phyloP scores from a whole-genome alignment of 2,888 invertebrate species.

The Diachrysia chrysitis region DNA sequence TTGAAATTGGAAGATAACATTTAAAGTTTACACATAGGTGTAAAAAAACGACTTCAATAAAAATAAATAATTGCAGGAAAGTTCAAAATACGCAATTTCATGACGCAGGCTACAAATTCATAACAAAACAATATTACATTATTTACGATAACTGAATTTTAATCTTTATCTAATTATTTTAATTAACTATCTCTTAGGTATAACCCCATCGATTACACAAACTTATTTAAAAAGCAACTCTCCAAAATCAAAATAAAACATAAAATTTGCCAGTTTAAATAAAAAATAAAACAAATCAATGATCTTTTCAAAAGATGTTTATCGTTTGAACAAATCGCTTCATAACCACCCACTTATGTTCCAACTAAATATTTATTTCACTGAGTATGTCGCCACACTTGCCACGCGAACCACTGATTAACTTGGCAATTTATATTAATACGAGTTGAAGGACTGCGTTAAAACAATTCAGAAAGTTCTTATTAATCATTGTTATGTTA shows the following conservation, averaged over 20 bases:
- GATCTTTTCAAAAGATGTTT: conserved; percentile 35
- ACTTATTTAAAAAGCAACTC: neutral
- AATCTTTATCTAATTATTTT: no score
- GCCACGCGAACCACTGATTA: conserved; percentile 77
- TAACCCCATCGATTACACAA: no score
- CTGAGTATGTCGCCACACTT: conserved; percentile 69
- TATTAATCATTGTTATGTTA: neutral
- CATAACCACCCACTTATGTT: conserved; percentile 67
- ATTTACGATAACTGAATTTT: no score
- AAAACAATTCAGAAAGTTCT: conserved; percentile 25
- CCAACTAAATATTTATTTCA: conserved; percentile 69
- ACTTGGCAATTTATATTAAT: conserved; percentile 49
- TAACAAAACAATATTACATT: no score
- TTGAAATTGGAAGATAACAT: no score
- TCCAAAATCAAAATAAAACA: neutral
- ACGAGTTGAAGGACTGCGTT: conserved; percentile 35
- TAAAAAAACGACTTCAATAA: no score
- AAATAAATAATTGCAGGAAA: no score
- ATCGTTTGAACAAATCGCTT: conserved; percentile 46
- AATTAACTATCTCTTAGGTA: no score
- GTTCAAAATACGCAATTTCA: no score
- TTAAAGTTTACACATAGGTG: no score
- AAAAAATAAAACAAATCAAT: conserved; percentile 22
- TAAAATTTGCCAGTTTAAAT: neutral
- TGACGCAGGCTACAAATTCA: no score